These are phyloP conservation scores for Acanthosoma haemorrhoidale DNA, from an alignment of 2,888 invertebrate species.

Conservation along the genomic window DNA sequence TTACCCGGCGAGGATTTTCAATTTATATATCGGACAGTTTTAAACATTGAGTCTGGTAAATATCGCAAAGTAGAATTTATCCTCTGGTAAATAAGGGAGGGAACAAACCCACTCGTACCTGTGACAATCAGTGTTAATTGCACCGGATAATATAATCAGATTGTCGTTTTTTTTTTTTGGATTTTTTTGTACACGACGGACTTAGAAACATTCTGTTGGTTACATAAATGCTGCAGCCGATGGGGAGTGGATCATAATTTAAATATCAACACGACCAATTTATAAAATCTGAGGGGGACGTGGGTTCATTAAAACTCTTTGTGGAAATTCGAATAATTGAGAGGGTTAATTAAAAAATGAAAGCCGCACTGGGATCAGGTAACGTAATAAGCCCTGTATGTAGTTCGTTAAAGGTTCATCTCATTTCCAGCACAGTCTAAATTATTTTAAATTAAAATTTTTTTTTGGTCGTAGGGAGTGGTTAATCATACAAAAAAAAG, in stretches of 20 bases:
- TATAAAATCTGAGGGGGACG: not conserved
- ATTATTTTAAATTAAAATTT: too few relatives aligned
- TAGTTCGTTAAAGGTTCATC: too few relatives aligned
- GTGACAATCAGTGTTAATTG: not conserved
- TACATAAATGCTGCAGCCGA: too few relatives aligned
- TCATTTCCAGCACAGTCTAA: too few relatives aligned
- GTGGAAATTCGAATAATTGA: not conserved
- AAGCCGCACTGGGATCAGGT: not conserved
- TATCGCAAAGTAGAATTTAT: not conserved
- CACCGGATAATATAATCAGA: not conserved
- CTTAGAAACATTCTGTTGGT: not conserved
- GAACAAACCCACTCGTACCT: not conserved
- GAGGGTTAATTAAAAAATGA: not conserved
- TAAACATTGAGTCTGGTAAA: not conserved
- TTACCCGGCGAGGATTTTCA: constrained; percentile 4
- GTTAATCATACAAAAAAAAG: too few relatives aligned
- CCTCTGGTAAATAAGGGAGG: not conserved
- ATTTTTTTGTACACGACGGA: too few relatives aligned
- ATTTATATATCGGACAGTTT: too few relatives aligned
- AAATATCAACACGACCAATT: not conserved
- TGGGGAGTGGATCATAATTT: not conserved
- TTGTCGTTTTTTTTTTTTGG: too few relatives aligned
- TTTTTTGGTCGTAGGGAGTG: too few relatives aligned
- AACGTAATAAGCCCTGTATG: not conserved
- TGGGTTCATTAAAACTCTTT: not conserved